phyloP scores from a whole-genome alignment of 2,113 vertebrate genomes.

The Oxygymnocypris stewartii region DNA sequence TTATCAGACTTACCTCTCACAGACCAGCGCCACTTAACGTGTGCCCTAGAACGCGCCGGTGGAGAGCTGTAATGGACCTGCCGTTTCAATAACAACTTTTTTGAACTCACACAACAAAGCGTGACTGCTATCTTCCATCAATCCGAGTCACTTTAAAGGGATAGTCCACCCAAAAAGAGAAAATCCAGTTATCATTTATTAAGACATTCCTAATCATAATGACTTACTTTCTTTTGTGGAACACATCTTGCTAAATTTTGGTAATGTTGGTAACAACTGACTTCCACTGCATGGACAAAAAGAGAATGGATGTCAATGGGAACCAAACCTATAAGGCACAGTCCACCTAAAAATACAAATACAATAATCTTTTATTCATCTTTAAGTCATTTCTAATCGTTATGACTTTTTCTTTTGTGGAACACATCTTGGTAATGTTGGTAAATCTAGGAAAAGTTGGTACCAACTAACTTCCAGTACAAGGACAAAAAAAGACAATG shows the following conservation, averaged over 20 bases:
- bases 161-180: neutral
- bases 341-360: too few relatives aligned
- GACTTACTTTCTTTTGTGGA: neutral
- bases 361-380: too few relatives aligned
- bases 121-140: neutral
- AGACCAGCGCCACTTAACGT: slow-evolving; percentile 49
- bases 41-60: slow-evolving; percentile 24
- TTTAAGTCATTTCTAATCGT: too few relatives aligned
- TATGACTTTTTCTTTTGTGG: too few relatives aligned
- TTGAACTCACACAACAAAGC: neutral
- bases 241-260: neutral
- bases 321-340: too few relatives aligned
- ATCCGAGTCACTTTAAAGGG: neutral
- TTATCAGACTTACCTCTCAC: slow-evolving; percentile 64
- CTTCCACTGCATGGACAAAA: too few relatives aligned
- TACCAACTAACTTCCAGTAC: neutral
- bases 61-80: slow-evolving; percentile 34
- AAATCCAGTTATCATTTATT: neutral
- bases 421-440: neutral
- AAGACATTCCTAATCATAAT: neutral
- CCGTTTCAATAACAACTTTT: slow-evolving; percentile 33
- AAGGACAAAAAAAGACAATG: neutral
- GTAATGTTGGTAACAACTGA: too few relatives aligned
- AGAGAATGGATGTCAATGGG: too few relatives aligned
- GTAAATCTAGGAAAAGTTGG: neutral